Evolutionary conservation across 2,888 invertebrate genomes (phyloP), one percentile per base, ranked within the genome.

Genomic region (Cremastinae sp.): DNA sequence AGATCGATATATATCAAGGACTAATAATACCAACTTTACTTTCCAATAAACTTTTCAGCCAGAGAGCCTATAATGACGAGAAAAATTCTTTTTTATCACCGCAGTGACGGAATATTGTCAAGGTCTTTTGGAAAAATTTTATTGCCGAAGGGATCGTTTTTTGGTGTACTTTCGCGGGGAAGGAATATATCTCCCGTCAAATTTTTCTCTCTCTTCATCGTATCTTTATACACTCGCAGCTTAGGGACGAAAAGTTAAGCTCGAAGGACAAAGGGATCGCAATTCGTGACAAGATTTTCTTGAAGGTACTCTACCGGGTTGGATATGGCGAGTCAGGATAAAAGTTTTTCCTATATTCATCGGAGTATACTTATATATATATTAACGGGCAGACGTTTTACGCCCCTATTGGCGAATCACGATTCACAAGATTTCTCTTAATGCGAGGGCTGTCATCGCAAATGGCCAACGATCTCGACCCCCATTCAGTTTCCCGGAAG

Each of bases 201-300:
- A 28, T 28, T 28, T 28, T 28, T 28, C n/a, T n/a, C n/a, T n/a
- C n/a, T n/a, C n/a, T 68, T 36, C 18, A n/a, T 10, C 5, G 34
- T 36, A 7, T 34, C 28, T 69, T 28, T 66, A 73, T 68, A 34
- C 64, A 73, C 64, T 61, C 59, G 53, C n/a, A n/a, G 18, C 8
- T 16, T 54, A 34, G 34, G 22, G 34, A 54, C 59, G 73, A 77
- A 77, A 73, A 77, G 70, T 73, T 70, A 38, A 59, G 64, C 28
- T 58, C 70, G 74, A 59, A 59, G 49, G 53, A 51, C 36, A 64
- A 51, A 45, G 12, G 47, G 38, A 28, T 56, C 12, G 45, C 53
- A 28, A 22, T 16, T 51, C 45, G 54, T 49, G 38, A 4, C 14
- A 45, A 36, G 56, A 61, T 64, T 64, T 49, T 68, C 49, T 28